Conservation (phyloP, 2,113 vertebrate species). For the Cyprinus carpio region DNA sequence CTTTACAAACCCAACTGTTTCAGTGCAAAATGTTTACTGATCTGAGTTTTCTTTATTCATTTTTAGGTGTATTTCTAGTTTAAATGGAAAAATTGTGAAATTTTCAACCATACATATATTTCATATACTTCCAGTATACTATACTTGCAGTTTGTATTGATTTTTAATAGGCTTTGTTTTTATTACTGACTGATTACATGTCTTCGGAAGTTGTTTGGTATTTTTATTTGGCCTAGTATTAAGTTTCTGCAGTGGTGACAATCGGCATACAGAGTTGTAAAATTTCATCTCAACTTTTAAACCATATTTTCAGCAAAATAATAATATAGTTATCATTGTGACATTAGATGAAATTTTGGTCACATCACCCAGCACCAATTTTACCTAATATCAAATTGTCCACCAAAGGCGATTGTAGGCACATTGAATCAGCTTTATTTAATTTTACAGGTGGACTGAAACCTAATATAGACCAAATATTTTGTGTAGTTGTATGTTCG, state of each 20-base stretch:
- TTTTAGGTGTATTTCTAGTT: neutral
- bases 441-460: neutral
- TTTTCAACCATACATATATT: neutral
- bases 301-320: neutral
- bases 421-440: neutral
- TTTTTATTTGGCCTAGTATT: too few relatives aligned
- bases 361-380: too few relatives aligned
- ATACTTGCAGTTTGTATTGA: neutral
- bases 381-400: neutral
- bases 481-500: neutral
- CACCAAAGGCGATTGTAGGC: neutral
- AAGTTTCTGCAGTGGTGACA: too few relatives aligned
- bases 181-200: too few relatives aligned
- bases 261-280: too few relatives aligned
- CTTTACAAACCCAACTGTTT: constrained; percentile 49
- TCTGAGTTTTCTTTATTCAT: neutral
- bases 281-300: too few relatives aligned
- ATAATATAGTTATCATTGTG: neutral
- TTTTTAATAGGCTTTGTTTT: neutral
- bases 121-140: too few relatives aligned
- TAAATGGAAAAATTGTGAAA: neutral
- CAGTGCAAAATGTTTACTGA: neutral
- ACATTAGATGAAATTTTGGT: too few relatives aligned
- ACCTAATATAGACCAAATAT: too few relatives aligned
- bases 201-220: too few relatives aligned